phyloP scores from a whole-genome alignment of 2,797 vertebrate species.

The Enteromius trimaculatus region DNA sequence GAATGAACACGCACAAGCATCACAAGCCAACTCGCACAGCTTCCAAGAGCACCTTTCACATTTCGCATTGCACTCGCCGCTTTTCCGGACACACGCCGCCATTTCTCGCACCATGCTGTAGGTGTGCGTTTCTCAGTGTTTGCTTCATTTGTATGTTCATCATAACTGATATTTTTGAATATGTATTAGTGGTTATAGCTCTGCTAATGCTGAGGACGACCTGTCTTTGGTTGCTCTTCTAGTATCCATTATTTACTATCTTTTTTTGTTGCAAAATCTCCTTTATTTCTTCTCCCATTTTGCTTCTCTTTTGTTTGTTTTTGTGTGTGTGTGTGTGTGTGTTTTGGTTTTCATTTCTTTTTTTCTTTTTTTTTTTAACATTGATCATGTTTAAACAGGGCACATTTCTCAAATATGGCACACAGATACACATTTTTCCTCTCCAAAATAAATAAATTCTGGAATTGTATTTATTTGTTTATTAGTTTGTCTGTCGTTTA shows the following conservation, averaged over 20 bases:
- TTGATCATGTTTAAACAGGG: background rate
- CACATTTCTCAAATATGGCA: background rate
- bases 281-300: background rate
- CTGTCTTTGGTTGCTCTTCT: background rate
- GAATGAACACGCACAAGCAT: constrained; percentile 26
- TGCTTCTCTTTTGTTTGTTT: background rate
- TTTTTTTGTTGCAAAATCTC: background rate
- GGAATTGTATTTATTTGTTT: background rate
- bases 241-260: background rate
- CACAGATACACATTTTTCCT: background rate
- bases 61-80: constrained; percentile 13
- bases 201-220: background rate
- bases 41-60: constrained; percentile 6
- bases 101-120: constrained; percentile 9
- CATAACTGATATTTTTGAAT: background rate
- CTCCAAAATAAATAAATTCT: background rate
- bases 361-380: background rate
- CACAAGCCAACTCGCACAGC: background rate
- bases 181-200: background rate
- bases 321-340: too few relatives aligned
- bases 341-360: background rate
- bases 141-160: constrained; percentile 26
- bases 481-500: background rate
- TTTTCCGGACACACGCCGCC: background rate
- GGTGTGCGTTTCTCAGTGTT: constrained; percentile 9